phyloP scores from a whole-genome alignment of 2,888 invertebrate genomes.

The Pheosia gnoma region DNA sequence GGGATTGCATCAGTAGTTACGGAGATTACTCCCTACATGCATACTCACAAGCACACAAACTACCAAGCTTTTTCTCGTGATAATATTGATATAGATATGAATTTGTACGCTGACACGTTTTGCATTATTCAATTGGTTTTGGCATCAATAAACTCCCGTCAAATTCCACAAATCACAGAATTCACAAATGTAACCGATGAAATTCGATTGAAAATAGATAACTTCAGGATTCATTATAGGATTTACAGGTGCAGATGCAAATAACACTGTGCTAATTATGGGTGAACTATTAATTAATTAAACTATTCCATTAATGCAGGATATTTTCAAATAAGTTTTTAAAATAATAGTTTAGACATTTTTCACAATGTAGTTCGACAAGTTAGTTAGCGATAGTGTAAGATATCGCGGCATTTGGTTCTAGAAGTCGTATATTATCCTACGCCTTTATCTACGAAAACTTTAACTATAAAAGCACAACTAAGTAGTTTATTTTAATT shows the following conservation, averaged over 20 bases:
- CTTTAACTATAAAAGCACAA: conserved; percentile 8
- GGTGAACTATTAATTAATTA: not conserved
- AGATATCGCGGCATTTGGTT: not conserved
- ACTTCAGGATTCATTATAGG: not conserved
- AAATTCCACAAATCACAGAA: not conserved
- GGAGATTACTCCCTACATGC: too few species aligned
- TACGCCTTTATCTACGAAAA: conserved; percentile 2
- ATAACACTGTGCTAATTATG: not conserved
- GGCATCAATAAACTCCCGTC: not conserved
- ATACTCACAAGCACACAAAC: too few species aligned
- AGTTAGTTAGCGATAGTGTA: not conserved
- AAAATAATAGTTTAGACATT: not conserved
- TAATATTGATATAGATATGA: too few species aligned
- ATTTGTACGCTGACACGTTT: not conserved
- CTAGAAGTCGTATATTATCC: not conserved
- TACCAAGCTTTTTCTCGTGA: too few species aligned
- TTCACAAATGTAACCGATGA: not conserved
- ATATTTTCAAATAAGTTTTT: not conserved
- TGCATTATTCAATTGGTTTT: not conserved
- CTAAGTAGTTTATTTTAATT: conserved; percentile 10
- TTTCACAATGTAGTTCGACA: not conserved
- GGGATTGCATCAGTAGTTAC: too few species aligned
- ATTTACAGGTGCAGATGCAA: not conserved
- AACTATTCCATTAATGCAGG: not conserved
- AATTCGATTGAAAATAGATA: not conserved